Conservation (phyloP, 2,113 vertebrate genomes). For the Ivindomyrus marchei region DNA sequence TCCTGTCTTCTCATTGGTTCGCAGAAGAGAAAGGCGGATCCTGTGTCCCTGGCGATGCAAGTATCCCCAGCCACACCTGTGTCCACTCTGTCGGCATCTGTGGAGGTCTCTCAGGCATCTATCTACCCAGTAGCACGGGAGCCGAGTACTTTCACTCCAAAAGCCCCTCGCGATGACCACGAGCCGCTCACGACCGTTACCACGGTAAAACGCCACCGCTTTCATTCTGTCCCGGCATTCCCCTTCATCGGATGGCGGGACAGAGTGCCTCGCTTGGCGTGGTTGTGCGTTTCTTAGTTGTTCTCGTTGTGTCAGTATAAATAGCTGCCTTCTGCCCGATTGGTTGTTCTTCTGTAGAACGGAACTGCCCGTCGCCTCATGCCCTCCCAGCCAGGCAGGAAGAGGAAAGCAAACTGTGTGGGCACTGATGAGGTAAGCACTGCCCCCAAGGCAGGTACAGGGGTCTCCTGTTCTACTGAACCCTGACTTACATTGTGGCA, state of each 20-base stretch:
- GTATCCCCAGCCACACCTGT: slow-evolving; percentile 67
- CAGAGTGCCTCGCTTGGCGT: background rate
- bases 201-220: slow-evolving; percentile 40
- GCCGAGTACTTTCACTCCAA: slow-evolving; percentile 50
- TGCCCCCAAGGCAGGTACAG: background rate
- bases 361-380: slow-evolving; percentile 70
- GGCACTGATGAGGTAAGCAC: slow-evolving; percentile 73
- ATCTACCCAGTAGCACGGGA: slow-evolving; percentile 70
- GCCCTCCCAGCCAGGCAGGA: slow-evolving; percentile 74
- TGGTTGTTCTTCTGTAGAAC: slow-evolving; percentile 54
- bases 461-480: background rate
- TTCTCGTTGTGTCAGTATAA: background rate
- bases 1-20: slow-evolving; percentile 26
- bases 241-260: background rate
- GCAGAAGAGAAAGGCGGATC: slow-evolving; percentile 84
- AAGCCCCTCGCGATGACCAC: slow-evolving; percentile 56
- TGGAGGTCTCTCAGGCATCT: slow-evolving; percentile 70
- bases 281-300: background rate
- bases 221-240: background rate
- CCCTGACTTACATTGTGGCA: background rate
- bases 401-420: slow-evolving; percentile 79
- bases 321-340: background rate
- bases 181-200: slow-evolving; percentile 57
- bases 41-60: slow-evolving; percentile 65
- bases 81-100: slow-evolving; percentile 58